phyloP scores from a whole-genome alignment of 2,797 vertebrate species.

The Nannoperca australis region DNA sequence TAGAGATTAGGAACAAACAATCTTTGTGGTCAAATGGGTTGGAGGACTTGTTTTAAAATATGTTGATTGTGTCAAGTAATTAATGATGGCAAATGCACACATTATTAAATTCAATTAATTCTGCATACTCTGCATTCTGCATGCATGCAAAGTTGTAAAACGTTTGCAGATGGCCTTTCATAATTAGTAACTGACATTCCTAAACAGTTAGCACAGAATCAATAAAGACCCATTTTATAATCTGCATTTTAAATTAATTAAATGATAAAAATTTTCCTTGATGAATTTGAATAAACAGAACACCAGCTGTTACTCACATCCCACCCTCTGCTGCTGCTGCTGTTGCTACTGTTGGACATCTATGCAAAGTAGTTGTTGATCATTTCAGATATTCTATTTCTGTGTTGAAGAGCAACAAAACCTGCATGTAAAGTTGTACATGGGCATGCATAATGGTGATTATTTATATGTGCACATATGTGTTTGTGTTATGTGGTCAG shows the following conservation, averaged over 20 bases:
- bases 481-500: conserved; percentile 4
- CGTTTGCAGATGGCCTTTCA: conserved; percentile 43
- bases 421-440: neutral
- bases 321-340: conserved; percentile 3
- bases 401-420: neutral
- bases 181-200: conserved; percentile 27
- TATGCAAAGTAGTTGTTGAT: conserved; percentile 30
- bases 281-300: conserved; percentile 37
- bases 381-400: conserved; percentile 4
- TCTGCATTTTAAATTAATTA: conserved; percentile 49
- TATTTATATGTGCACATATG: neutral
- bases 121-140: conserved; percentile 7
- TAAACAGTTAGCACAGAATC: conserved; percentile 44
- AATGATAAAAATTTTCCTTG: conserved; percentile 24
- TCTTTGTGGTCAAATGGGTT: too few species aligned
- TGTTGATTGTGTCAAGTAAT: conserved; percentile 13
- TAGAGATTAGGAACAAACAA: too few species aligned
- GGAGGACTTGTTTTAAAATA: neutral
- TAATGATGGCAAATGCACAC: conserved; percentile 16
- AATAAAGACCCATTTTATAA: conserved; percentile 35
- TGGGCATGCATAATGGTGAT: neutral
- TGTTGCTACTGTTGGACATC: conserved; percentile 3
- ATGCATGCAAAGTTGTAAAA: conserved; percentile 22
- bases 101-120: conserved; percentile 27
- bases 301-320: conserved; percentile 48